These are phyloP conservation scores for Montipora capitata DNA, from an alignment of 92 coral and sea anemone genomes.

Conservation along the genomic window DNA sequence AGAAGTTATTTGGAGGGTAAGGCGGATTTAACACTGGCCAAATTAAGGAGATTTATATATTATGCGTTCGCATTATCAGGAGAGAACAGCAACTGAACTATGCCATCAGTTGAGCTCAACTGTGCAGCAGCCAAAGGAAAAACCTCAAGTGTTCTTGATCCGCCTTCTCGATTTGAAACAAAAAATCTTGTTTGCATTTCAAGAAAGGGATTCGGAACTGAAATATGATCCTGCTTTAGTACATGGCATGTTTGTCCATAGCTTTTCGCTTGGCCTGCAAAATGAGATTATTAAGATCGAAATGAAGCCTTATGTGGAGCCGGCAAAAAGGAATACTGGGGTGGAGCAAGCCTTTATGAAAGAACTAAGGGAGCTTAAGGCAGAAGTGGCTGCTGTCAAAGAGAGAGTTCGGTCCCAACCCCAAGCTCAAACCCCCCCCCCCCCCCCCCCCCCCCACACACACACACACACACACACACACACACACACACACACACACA, in stretches of 20 bases:
- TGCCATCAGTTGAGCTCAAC: slow-evolving; percentile 42
- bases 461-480: no score
- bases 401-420: no score
- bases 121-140: slow-evolving; percentile 33
- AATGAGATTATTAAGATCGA: slow-evolving; percentile 34
- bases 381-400: no score
- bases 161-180: slow-evolving; percentile 48
- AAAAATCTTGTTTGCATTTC: slow-evolving; percentile 32
- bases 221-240: slow-evolving; percentile 38
- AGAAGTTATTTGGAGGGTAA: slow-evolving; percentile 40
- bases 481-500: no score
- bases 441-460: no score
- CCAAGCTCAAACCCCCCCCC: no score
- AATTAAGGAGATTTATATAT: slow-evolving; percentile 31
- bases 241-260: slow-evolving; percentile 43
- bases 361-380: no score
- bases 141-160: slow-evolving; percentile 36
- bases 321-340: no score
- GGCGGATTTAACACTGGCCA: slow-evolving; percentile 34
- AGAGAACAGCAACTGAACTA: slow-evolving; percentile 38
- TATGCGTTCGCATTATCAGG: slow-evolving; percentile 28
- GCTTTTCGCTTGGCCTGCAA: slow-evolving; percentile 37
- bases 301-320: slow-evolving; percentile 48
- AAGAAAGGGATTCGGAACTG: slow-evolving; percentile 36
- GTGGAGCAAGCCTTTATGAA: no score